Evolutionary conservation across 2,797 vertebrate genomes (phyloP).

Genomic region (Loriculus beryllinus): DNA sequence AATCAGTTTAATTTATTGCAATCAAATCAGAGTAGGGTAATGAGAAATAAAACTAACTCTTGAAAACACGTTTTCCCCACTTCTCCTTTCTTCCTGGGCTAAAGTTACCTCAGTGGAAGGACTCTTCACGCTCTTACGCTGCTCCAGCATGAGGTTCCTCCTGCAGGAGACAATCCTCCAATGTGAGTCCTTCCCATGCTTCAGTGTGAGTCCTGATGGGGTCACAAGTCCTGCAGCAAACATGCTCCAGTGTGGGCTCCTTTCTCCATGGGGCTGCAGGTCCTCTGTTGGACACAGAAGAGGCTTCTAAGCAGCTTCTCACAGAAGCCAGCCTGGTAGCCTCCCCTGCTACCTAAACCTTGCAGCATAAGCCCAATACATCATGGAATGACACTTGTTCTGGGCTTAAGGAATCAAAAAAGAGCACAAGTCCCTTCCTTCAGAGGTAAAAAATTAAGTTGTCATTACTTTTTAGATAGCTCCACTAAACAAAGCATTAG

Average conservation of each 20-base stretch:
- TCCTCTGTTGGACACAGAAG: not conserved
- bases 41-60: not conserved
- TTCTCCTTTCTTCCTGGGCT: not conserved
- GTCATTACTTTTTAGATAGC: not conserved
- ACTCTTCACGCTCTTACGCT: not conserved
- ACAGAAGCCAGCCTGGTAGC: not conserved
- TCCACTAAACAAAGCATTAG: not conserved
- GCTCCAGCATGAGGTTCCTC: not conserved
- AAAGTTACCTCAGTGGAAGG: not conserved
- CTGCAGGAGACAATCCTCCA: not conserved
- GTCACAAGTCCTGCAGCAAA: not conserved
- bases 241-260: not conserved
- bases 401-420: not conserved
- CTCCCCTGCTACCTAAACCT: not conserved
- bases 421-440: not conserved
- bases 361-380: not conserved
- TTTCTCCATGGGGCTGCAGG: not conserved
- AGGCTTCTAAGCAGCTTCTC: not conserved
- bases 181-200: not conserved
- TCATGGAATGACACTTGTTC: not conserved
- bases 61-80: not conserved
- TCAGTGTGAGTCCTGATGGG: not conserved
- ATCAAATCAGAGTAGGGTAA: not conserved
- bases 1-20: not conserved
- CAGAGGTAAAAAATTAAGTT: not conserved